A percentile compares a stretch with the other conserved stretches of the same genome.
Evolutionary conservation across 2,888 invertebrate species (phyloP).

Genomic region (Argyresthia albistria): DNA sequence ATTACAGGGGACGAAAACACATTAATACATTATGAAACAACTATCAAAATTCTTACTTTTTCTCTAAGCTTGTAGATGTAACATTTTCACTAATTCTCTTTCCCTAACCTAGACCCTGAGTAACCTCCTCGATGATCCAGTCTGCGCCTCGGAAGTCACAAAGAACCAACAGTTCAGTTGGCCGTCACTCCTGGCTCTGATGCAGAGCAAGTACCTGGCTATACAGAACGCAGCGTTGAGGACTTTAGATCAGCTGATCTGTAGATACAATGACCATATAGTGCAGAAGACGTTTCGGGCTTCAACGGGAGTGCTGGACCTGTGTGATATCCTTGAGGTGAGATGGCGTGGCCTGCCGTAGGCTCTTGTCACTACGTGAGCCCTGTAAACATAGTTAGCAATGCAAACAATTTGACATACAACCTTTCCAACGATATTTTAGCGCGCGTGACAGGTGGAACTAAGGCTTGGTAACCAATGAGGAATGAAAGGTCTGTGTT

Average conservation of each 20-base stretch:
- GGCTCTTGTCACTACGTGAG: too few species aligned
- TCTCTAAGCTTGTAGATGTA: too few species aligned
- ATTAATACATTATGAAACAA: too few species aligned
- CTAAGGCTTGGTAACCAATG: too few species aligned
- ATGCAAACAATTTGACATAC: too few species aligned
- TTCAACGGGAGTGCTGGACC: slow-evolving; percentile 56
- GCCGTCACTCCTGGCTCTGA: slow-evolving; percentile 50
- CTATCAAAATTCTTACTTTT: too few species aligned
- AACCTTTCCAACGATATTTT: too few species aligned
- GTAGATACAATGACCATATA: slow-evolving; percentile 51
- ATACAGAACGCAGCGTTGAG: slow-evolving; percentile 62
- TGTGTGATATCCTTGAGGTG: slow-evolving; percentile 67
- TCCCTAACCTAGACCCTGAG: slow-evolving; percentile 43
- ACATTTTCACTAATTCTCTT: not conserved
- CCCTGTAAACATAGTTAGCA: too few species aligned
- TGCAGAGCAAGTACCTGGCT: slow-evolving; percentile 59
- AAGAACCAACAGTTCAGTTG: slow-evolving; percentile 64
- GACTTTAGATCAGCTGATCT: slow-evolving; percentile 56
- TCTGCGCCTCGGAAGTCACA: slow-evolving; percentile 54
- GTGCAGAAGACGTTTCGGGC: slow-evolving; percentile 62
- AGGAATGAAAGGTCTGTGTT: too few species aligned
- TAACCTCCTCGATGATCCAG: slow-evolving; percentile 64
- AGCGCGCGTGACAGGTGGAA: too few species aligned
- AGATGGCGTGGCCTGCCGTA: too few species aligned
- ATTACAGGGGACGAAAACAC: too few species aligned